phyloP scores from a whole-genome alignment of 2,113 vertebrate genomes.

The Coracopsis vasa region DNA sequence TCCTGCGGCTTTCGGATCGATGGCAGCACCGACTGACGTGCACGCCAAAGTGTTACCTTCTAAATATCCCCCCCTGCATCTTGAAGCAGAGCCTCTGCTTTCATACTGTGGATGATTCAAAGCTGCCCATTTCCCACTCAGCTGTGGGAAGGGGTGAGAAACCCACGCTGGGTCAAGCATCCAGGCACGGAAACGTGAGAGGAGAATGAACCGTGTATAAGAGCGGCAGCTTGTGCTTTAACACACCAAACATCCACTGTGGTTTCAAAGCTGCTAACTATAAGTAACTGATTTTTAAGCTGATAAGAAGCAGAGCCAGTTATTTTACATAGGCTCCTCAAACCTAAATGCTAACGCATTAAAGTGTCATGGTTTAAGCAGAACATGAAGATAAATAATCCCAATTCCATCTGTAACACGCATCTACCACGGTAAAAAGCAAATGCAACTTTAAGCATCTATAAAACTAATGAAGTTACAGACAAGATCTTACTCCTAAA shows the following conservation, averaged over 20 bases:
- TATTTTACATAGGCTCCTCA: neutral
- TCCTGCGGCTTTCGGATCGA: neutral
- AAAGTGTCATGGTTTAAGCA: neutral
- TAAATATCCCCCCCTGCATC: neutral
- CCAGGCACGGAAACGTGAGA: neutral
- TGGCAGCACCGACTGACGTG: rapidly evolving
- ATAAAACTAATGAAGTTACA: neutral
- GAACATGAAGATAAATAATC: neutral
- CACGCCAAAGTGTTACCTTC: neutral
- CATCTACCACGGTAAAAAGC: neutral
- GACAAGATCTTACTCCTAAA: neutral
- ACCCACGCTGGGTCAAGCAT: neutral
- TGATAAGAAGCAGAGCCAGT: neutral
- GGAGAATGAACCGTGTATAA: neutral
- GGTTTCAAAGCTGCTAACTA: neutral
- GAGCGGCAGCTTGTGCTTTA: neutral
- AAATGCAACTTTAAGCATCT: neutral
- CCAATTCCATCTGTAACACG: neutral
- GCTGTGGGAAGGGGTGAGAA: neutral
- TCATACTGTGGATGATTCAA: neutral
- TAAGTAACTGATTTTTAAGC: neutral
- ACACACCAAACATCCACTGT: neutral
- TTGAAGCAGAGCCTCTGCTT: neutral
- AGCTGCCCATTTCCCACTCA: neutral
- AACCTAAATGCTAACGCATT: neutral